Base-by-base conservation (phyloP, 2,888 invertebrate species). In the Nomada hirtipes region DNA sequence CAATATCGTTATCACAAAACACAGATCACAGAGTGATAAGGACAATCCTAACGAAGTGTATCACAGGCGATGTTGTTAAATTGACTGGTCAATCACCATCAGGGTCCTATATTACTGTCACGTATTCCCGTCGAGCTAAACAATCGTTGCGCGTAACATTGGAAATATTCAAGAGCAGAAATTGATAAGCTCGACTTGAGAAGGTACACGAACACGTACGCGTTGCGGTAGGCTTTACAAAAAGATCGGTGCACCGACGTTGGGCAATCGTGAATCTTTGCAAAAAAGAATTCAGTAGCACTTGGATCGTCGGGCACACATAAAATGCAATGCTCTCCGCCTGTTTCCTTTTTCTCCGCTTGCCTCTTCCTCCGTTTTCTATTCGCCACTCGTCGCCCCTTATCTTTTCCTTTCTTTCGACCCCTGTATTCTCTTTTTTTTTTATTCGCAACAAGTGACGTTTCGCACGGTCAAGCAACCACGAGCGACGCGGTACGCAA, bases 1-100 rank as follows among this genome's bases (percentile, higher is more conserved):
- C 52, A 72, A 72, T 72, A 72, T 78, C 11, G 55, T 67, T 80
- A 63, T 78, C 80, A 72, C 79, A 72, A 61, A n/a, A 20, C 80
- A 80, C 80, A 72, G 67, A 72, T 79, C 80, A 78, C 80, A 80
- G 63, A 23, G n/a, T 20, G 29, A 20, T 36, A 55, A 57, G 9
- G 10, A 60, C 13, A 50, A 55, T 65, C 20, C 18, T 50, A 23
- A 23, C 36, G n/a, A 76, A 7, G 13, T 3, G 36, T 78, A 77
- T 71, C 78, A 79, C 79, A 79, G 57, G 36, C 9, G 36, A 7
- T 36, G 36, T 36, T 29, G 4, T 29, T 36, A 36, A 20, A 18
- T 44, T 18, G 15, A 11, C 0, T 57, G 23, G 15, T 42, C 20
- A 44, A 68, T 13, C 11, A 26, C 10, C 3, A 47, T 4, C 20